These are phyloP conservation scores for Crenichthys baileyi DNA, from an alignment of 2,797 vertebrate genomes.

Conservation along the genomic window DNA sequence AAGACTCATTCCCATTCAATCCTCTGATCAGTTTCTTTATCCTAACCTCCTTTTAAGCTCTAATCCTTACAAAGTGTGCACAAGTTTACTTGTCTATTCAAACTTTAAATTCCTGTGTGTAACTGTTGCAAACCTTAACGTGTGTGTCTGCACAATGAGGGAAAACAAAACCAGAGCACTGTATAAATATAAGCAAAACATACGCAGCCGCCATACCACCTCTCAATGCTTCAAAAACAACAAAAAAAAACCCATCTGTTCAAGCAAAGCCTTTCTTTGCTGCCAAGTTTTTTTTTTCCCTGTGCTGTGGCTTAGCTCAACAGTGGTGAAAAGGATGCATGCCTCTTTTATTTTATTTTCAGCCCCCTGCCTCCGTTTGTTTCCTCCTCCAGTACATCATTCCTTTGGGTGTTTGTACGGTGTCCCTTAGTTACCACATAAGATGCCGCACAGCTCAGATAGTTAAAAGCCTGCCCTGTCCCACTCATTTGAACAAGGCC, in stretches of 20 bases:
- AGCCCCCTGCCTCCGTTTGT: constrained; percentile 56
- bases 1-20: constrained; percentile 12
- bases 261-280: constrained; percentile 61
- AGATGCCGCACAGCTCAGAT: constrained; percentile 70
- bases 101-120: background rate
- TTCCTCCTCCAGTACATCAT: constrained; percentile 76
- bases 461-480: constrained; percentile 82
- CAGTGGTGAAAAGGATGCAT: constrained; percentile 69
- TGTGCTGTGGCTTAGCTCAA: constrained; percentile 65
- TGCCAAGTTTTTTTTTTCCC: constrained; percentile 58
- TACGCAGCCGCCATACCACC: constrained; percentile 47
- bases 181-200: constrained; percentile 54
- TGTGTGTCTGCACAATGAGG: constrained; percentile 40
- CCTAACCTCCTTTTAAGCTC: constrained; percentile 8
- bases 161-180: constrained; percentile 15
- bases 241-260: constrained; percentile 49
- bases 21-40: background rate
- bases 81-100: constrained; percentile 22
- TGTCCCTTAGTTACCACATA: constrained; percentile 83
- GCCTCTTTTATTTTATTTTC: constrained; percentile 77
- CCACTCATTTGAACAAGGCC: constrained; percentile 78
- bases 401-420: constrained; percentile 81
- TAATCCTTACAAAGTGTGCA: background rate
- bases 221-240: constrained; percentile 57
- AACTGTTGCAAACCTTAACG: constrained; percentile 37